Evolutionary conservation across 2,888 invertebrate species (phyloP).

Genomic region (Sinopyrophorus schimmeli): DNA sequence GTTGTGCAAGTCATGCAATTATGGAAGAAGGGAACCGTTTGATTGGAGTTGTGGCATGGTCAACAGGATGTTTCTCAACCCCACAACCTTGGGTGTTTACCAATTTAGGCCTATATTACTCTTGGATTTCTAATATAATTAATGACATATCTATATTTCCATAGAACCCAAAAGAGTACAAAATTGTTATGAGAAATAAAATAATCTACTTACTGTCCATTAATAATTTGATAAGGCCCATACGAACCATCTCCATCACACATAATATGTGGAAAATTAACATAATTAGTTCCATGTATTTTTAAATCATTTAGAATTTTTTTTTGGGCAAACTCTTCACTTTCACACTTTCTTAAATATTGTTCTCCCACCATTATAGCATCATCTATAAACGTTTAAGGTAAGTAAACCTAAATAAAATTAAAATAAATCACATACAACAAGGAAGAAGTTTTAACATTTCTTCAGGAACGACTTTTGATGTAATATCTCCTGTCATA

Average conservation of each 20-base stretch:
- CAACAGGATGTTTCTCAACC: constrained; percentile 2
- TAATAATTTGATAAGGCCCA: constrained; percentile 59
- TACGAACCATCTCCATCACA: constrained; percentile 72
- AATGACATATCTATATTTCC: not conserved
- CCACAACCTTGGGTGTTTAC: constrained; percentile 8
- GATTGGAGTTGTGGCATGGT: constrained; percentile 9
- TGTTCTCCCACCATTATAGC: constrained; percentile 59
- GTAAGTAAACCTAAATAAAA: constrained; percentile 56
- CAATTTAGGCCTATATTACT: not conserved
- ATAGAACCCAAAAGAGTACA: not conserved
- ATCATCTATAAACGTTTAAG: too few relatives aligned
- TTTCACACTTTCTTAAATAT: constrained; percentile 71
- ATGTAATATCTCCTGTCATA: constrained; percentile 62
- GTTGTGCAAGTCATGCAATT: constrained; percentile 4
- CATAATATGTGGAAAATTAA: constrained; percentile 58
- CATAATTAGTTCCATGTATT: constrained; percentile 63
- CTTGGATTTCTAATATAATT: not conserved
- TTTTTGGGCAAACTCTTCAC: constrained; percentile 60
- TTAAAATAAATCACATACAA: constrained; percentile 58
- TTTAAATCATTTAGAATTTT: constrained; percentile 59
- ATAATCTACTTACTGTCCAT: constrained; percentile 60
- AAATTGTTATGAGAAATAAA: not conserved
- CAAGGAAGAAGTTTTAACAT: constrained; percentile 66
- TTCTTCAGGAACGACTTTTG: constrained; percentile 60
- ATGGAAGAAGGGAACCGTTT: not conserved